Conservation (phyloP, 2,113 vertebrate species). For the Laticauda laticaudata region DNA sequence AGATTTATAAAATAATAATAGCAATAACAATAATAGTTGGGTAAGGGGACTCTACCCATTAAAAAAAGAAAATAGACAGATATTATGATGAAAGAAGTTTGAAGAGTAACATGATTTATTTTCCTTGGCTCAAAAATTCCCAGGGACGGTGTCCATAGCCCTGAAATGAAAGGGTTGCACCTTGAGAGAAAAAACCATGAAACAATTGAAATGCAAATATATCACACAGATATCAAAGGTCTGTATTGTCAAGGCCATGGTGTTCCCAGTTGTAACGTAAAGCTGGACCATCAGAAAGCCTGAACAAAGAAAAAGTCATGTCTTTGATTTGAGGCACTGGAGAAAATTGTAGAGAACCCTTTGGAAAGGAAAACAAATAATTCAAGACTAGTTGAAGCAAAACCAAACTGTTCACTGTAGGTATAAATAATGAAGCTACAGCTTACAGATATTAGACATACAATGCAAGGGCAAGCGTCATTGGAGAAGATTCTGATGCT, state of each 20-base stretch:
- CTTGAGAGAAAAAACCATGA: not conserved
- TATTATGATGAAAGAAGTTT: not conserved
- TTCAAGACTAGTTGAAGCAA: not conserved
- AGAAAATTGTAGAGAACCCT: not conserved
- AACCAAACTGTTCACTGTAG: not conserved
- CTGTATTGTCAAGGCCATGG: not conserved
- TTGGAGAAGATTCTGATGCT: not conserved
- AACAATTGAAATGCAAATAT: not conserved
- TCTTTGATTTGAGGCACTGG: not conserved
- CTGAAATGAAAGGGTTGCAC: not conserved
- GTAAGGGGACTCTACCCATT: not conserved
- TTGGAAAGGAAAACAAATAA: not conserved
- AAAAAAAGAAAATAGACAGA: not conserved
- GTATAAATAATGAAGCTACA: not conserved
- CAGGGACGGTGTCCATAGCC: not conserved
- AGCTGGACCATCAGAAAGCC: not conserved
- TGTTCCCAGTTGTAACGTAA: not conserved
- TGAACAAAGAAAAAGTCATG: not conserved
- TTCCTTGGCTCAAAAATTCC: not conserved
- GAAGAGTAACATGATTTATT: not conserved
- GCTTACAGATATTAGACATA: not conserved
- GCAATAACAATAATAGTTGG: not conserved
- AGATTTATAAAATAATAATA: not conserved
- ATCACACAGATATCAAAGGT: not conserved
- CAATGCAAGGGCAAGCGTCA: not conserved